Evolutionary conservation across 2,888 invertebrate species (phyloP).

Genomic region (Eutolmus rufibarbis): DNA sequence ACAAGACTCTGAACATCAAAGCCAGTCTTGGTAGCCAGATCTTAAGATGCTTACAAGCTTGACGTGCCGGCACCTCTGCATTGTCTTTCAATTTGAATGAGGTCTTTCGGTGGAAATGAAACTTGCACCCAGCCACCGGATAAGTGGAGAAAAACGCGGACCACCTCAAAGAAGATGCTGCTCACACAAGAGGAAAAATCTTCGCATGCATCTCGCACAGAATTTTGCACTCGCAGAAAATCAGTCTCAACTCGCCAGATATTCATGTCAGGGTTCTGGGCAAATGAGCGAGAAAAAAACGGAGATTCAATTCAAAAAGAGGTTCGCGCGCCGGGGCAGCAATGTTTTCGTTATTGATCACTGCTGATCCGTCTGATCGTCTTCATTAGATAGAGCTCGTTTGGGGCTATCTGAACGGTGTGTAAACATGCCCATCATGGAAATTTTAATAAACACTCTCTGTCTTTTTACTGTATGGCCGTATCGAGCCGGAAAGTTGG

Average conservation of each 20-base stretch:
- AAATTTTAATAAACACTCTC: neutral
- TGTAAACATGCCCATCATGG: neutral
- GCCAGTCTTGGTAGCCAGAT: neutral
- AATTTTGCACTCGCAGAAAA: neutral
- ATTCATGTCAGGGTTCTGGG: constrained; percentile 21
- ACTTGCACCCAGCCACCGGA: neutral
- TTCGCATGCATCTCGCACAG: neutral
- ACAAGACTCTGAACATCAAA: constrained; percentile 1
- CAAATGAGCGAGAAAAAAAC: neutral
- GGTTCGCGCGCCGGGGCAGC: neutral
- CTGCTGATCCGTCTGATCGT: neutral
- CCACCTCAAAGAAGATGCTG: constrained; percentile 6
- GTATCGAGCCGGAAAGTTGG: neutral
- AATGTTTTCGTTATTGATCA: constrained; percentile 4
- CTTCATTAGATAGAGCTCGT: constrained; percentile 1
- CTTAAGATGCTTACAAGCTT: neutral
- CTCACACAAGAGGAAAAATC: neutral
- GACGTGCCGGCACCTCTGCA: neutral
- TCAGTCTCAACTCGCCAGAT: neutral
- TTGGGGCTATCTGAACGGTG: neutral
- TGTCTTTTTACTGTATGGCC: neutral
- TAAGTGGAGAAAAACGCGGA: neutral
- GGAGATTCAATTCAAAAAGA: neutral
- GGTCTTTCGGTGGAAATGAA: neutral
- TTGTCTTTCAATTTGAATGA: constrained; percentile 5